A percentile compares a stretch with the other conserved stretches of the same genome.
Conservation (phyloP, 2,797 vertebrate genomes). For the Pithecia hirsuta region DNA sequence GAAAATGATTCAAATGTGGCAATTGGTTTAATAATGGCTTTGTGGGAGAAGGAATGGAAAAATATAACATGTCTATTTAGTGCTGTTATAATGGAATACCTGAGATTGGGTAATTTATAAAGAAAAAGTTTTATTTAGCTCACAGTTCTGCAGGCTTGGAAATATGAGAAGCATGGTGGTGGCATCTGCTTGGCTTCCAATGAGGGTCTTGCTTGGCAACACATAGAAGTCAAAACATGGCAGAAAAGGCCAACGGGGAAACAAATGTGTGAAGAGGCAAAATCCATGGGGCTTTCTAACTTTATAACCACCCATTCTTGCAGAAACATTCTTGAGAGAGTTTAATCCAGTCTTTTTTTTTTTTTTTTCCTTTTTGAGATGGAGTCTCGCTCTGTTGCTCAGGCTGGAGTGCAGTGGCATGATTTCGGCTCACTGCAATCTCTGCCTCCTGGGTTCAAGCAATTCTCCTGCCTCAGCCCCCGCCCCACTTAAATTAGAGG, state of each 20-base stretch:
- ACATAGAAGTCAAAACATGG: not conserved
- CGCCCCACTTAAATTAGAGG: too few relatives aligned
- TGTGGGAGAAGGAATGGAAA: not conserved
- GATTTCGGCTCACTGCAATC: too few relatives aligned
- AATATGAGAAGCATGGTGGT: not conserved
- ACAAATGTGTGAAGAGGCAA: not conserved
- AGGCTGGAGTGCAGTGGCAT: too few relatives aligned
- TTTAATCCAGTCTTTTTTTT: too few relatives aligned
- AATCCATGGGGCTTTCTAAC: not conserved
- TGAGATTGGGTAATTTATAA: not conserved
- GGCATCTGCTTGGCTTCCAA: not conserved
- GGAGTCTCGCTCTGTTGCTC: too few relatives aligned
- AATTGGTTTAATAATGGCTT: not conserved
- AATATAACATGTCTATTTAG: not conserved
- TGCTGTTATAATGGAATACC: not conserved
- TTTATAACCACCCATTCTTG: not conserved
- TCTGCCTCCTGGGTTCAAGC: too few relatives aligned
- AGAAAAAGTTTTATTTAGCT: not conserved
- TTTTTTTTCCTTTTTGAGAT: too few relatives aligned
- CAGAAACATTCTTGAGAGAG: not conserved
- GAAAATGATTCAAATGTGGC: not conserved
- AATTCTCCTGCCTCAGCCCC: too few relatives aligned
- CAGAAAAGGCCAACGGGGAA: not conserved
- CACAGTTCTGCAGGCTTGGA: not conserved
- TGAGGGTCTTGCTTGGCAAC: not conserved